phyloP scores from a whole-genome alignment of 2,113 vertebrate species.

The Lepisosteus osseus region DNA sequence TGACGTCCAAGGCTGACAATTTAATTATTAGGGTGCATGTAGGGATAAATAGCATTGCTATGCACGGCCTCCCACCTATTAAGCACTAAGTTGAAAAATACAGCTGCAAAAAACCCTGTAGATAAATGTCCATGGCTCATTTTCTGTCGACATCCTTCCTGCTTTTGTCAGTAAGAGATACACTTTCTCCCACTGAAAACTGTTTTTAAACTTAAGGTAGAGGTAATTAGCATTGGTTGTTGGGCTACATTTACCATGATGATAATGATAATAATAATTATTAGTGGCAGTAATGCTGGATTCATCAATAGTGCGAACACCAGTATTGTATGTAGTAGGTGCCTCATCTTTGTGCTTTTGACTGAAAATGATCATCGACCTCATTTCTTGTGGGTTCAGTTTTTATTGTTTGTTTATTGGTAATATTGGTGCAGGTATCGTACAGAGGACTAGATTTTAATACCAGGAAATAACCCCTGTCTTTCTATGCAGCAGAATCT shows the following conservation, averaged over 20 bases:
- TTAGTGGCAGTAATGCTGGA: not conserved
- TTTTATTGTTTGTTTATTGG: no score
- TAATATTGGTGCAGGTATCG: no score
- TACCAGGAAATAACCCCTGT: no score
- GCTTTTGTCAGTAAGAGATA: not conserved
- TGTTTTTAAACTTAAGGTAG: slow-evolving; percentile 5
- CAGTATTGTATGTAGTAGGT: not conserved
- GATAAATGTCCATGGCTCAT: not conserved
- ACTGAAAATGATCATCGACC: not conserved
- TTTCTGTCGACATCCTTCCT: slow-evolving; percentile 7
- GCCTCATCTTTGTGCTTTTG: not conserved
- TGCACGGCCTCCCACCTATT: slow-evolving; percentile 72
- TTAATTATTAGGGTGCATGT: slow-evolving; percentile 77
- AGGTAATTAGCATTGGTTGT: not conserved
- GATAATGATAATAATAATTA: slow-evolving; percentile 1
- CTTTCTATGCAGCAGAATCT: no score
- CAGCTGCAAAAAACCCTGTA: slow-evolving; percentile 67
- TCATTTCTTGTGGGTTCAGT: not conserved
- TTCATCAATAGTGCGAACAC: not conserved
- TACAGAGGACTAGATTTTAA: no score
- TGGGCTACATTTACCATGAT: not conserved
- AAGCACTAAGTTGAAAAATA: slow-evolving; percentile 50
- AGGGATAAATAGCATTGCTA: slow-evolving; percentile 69
- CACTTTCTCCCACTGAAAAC: not conserved
- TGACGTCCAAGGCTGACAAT: slow-evolving; percentile 68